Base-by-base conservation (phyloP, 1,140 invertebrate genomes). In the Cotesia typhae region DNA sequence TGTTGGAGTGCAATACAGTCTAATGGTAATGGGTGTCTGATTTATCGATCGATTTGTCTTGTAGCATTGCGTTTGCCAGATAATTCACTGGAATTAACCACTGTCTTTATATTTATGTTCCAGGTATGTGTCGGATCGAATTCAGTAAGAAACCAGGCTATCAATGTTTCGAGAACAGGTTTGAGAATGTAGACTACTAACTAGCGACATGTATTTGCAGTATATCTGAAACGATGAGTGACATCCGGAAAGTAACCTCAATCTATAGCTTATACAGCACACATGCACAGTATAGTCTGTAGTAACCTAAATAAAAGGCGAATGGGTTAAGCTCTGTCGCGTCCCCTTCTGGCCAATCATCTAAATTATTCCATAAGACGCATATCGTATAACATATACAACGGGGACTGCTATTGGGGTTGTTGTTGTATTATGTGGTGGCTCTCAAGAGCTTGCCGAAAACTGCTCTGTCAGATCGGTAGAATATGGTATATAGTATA, bases 331-430 rank as follows among this genome's bases (percentile, higher is more conserved):
- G 74, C 53, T 67, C 52, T 61, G 72, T 81, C 74, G 75, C 71
- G 77, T 78, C 70, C 75, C 78, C 71, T 69, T 72, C 17, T 52
- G 75, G 80, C 77, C 83, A 87, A 85, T 87, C 83, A 84, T 85
- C 81, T 83, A 82, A 85, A 87, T 87, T 85, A 85, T 87, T 87
- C 80, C 81, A 83, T 82, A 85, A 84, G 84, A 83, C 76, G 77
- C 28, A 28, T 28, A 28, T 28, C 28, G 28, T 28, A 28, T 28
- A 28, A 28, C 28, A 28, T 28, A 28, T 28, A 28, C 28, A 28
- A 28, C 28, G 70, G 74, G 70, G 64, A 66, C 68, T 67, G 74
- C 67, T 61, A 57, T 67, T 51, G 65, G 67, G 61, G 66, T 38
- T 67, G 28, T 17, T 55, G 28, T 28, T 28, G 28, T 28, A 28